Percentiles rank a stretch among this genome's conserved stretches.
Evolutionary conservation across 1,140 invertebrate species (phyloP).

Genomic region (Aphis craccivora): DNA sequence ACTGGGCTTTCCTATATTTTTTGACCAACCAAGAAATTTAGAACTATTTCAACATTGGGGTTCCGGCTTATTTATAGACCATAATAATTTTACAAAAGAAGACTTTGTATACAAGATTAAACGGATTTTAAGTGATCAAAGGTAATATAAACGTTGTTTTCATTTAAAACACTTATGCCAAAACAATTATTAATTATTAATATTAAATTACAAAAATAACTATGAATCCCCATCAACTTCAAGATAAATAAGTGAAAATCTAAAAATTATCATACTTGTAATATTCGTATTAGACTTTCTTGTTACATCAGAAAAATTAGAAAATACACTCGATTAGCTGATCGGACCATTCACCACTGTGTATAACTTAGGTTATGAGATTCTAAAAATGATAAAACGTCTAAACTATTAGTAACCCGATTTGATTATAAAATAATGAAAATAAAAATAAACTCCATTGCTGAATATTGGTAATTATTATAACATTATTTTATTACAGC

Average conservation of each 20-base stretch:
- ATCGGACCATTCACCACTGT: not conserved
- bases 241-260: not conserved
- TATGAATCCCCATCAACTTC: not conserved
- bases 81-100: slow-evolving; percentile 59
- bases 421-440: too few species aligned
- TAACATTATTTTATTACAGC: too few species aligned
- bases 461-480: too few species aligned
- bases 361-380: not conserved
- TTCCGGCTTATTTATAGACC: slow-evolving; percentile 60
- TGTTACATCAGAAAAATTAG: not conserved
- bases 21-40: slow-evolving; percentile 66
- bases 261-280: not conserved
- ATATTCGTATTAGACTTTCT: too few species aligned
- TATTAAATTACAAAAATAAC: not conserved
- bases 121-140: slow-evolving; percentile 60
- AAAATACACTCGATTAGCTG: not conserved
- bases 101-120: slow-evolving; percentile 62
- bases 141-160: not conserved
- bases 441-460: too few species aligned
- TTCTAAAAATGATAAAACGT: not conserved
- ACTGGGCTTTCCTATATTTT: slow-evolving; percentile 70
- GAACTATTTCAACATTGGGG: slow-evolving; percentile 61
- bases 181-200: not conserved
- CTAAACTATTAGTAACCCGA: not conserved
- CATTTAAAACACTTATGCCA: not conserved